Evolutionary conservation across 2,888 invertebrate species (phyloP), one percentile per base, ranked within the genome.

Genomic region (Leucophenga montana): DNA sequence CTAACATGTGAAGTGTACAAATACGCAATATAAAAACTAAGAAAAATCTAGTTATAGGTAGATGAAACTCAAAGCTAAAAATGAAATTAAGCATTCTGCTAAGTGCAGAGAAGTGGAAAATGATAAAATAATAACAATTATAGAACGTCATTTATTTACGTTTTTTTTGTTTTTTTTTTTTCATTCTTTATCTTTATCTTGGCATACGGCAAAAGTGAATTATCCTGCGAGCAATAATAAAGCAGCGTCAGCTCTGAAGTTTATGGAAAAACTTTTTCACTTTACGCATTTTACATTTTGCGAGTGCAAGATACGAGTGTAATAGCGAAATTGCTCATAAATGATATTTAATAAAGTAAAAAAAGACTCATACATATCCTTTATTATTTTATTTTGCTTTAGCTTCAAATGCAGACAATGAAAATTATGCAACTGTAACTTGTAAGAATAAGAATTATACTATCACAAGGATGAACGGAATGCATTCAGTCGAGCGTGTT

Each of bases 31-130:
- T 70, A 77, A 78, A 80, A 70, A 82, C 82, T 80, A 76, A 73
- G 64, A 75, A 59, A 67, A 68, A 72, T 78, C 75, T 73, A 82
- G 78, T 83, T 80, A 79, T 82, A 80, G 80, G 64, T 54, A 77
- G 73, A 65, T 65, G 54, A 50, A 66, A 53, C n/a, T n/a, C 50
- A 66, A 66, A 66, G 50, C 53, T 48, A 31, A 27, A 72, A 81
- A 72, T 73, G 64, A 81, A 79, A 73, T 81, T 75, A 81, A 77
- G 75, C 73, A 75, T 81, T 81, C 81, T 76, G 79, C 76, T 75
- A 76, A 76, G 76, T 18, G 65, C 75, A 67, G 67, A 54, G 44
- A 53, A 74, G 75, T 71, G 68, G 66, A 66, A 81, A 81, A 80
- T 83, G 75, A 80, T 81, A 73, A 81, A 80, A 80, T 81, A 76